Base-by-base conservation (phyloP, 1,140 invertebrate genomes). In the Calephelis virginiensis region DNA sequence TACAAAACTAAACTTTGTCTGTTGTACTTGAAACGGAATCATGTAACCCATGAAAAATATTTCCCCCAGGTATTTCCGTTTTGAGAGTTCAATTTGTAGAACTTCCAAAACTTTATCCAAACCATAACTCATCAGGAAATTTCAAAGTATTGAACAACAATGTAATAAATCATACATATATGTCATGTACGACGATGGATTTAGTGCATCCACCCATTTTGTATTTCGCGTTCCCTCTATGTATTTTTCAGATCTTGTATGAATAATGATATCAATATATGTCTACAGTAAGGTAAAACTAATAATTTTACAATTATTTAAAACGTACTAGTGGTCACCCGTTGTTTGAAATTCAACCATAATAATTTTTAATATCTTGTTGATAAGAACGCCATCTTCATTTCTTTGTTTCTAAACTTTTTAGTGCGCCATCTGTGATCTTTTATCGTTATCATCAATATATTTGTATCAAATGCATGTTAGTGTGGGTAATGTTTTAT, bases 61-160 rank as follows among this genome's bases (percentile, higher is more conserved):
- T 28, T 28, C 17, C 9, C 49, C 6, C 14, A 56, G 17, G 50
- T 56, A 56, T 28, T 56, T 56, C 14, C 8, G 1, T 28, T 37
- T 56, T 37, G 11, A 56, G 50, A 56, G 17, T 28, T 28, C 9
- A 56, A 56, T 11, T 56, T 28, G 10, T 37, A 56, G 11, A 56
- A 28, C 50, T 28, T 56, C 28, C 50, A 56, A 56, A 56, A 56
- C 14, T 56, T 28, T 37, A 56, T 37, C 7, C 50, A 28, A 37
- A 56, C 50, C 50, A 56, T 28, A 56, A 28, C 11, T 56, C 50
- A 56, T 37, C 50, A 28, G 14, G 14, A 56, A 56, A 56, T 56
- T 56, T 14, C 50, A 37, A 56, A 56, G 50, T 56, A 56, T 56
- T 56, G 50, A 56, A 56, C 50, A 56, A 56, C 50, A 56, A 14